These are phyloP conservation scores for Anseranas semipalmata DNA, from an alignment of 2,113 vertebrate species.

Conservation along the genomic window DNA sequence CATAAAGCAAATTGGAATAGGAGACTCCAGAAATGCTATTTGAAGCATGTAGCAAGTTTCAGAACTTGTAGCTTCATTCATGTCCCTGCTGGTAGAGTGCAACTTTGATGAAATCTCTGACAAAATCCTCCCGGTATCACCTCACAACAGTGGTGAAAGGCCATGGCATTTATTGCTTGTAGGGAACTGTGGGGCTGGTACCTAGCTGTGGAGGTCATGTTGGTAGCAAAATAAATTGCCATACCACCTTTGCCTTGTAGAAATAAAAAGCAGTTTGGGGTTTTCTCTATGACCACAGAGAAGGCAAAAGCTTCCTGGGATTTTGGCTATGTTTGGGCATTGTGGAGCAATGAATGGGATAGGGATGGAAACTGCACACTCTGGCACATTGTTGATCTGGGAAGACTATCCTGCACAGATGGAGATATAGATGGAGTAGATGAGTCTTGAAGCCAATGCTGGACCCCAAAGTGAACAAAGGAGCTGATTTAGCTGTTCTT, in stretches of 20 bases:
- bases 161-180: rapidly evolving
- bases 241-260: not conserved
- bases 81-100: not conserved
- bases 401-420: not conserved
- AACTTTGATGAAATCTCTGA: not conserved
- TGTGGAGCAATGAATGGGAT: not conserved
- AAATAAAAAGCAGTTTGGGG: not conserved
- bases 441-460: not conserved
- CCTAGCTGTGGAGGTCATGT: not conserved
- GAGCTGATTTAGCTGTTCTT: not conserved
- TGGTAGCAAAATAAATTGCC: not conserved
- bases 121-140: not conserved
- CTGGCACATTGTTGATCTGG: not conserved
- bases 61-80: not conserved
- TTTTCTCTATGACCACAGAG: not conserved
- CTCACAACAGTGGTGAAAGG: not conserved
- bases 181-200: not conserved
- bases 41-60: not conserved
- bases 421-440: not conserved
- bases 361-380: not conserved
- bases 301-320: not conserved
- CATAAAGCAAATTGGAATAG: not conserved
- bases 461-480: not conserved
- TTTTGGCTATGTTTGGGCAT: not conserved
- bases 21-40: not conserved